phyloP scores from a whole-genome alignment of 2,797 vertebrate genomes.

The Melanotaenia pygmaea region DNA sequence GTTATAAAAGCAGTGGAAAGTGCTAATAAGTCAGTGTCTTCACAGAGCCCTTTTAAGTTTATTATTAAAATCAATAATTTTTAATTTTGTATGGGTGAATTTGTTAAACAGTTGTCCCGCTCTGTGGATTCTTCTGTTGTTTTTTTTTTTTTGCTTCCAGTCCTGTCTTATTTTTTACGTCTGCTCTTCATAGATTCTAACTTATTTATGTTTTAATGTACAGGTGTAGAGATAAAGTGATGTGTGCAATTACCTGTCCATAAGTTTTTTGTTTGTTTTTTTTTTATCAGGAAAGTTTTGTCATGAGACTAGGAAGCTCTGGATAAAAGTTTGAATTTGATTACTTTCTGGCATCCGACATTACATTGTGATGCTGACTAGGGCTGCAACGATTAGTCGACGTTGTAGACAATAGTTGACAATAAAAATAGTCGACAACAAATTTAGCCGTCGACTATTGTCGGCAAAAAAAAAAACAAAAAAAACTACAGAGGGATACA shows the following conservation, averaged over 20 bases:
- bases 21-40: too few relatives aligned
- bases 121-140: neutral
- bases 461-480: too few relatives aligned
- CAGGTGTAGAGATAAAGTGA: neutral
- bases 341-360: too few relatives aligned
- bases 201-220: neutral
- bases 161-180: neutral
- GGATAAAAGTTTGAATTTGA: too few relatives aligned
- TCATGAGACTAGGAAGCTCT: neutral
- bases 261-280: neutral
- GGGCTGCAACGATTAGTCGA: too few relatives aligned
- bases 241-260: neutral
- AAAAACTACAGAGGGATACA: too few relatives aligned
- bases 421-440: too few relatives aligned
- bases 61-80: neutral
- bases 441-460: too few relatives aligned
- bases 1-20: neutral
- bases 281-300: neutral
- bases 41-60: neutral
- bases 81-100: neutral
- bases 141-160: neutral
- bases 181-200: neutral
- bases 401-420: too few relatives aligned
- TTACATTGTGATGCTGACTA: too few relatives aligned
- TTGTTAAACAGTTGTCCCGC: neutral